A percentile compares a stretch with the other conserved stretches of the same genome.
phyloP scores from a whole-genome alignment of 2,888 invertebrate species.

The Leptopterna dolabrata region DNA sequence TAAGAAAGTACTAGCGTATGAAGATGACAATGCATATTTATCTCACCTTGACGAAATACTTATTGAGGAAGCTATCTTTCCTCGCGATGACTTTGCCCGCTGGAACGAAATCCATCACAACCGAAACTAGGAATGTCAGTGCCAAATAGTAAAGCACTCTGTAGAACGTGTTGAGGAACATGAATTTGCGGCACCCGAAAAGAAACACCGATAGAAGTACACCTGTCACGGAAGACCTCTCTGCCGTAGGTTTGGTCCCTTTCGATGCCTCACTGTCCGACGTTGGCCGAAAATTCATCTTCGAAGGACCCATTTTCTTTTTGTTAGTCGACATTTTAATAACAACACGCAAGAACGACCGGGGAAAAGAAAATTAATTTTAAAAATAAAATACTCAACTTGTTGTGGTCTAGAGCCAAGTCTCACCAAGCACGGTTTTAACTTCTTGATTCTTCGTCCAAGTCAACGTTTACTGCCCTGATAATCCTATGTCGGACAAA shows the following conservation, averaged over 20 bases:
- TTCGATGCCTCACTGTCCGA: slow-evolving; percentile 67
- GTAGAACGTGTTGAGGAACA: slow-evolving; percentile 86
- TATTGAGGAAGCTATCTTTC: slow-evolving; percentile 91
- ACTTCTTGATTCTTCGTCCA: too few relatives aligned
- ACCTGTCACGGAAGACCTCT: slow-evolving; percentile 84
- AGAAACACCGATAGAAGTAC: slow-evolving; percentile 84
- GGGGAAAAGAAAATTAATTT: neutral
- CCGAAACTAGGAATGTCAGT: slow-evolving; percentile 83
- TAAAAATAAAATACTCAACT: neutral
- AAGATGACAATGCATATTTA: neutral
- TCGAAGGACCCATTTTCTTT: slow-evolving; percentile 10
- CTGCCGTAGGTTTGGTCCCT: slow-evolving; percentile 85
- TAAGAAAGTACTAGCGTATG: too few relatives aligned
- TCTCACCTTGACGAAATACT: slow-evolving; percentile 86
- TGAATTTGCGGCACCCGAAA: slow-evolving; percentile 86
- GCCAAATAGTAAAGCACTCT: slow-evolving; percentile 89
- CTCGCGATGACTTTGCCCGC: slow-evolving; percentile 91
- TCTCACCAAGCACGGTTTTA: too few relatives aligned
- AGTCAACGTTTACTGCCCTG: too few relatives aligned
- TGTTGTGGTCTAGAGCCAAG: neutral
- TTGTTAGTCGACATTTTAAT: neutral
- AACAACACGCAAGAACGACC: neutral
- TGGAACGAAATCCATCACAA: slow-evolving; percentile 84
- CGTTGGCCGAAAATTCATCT: slow-evolving; percentile 73
- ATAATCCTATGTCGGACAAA: too few relatives aligned